Conservation (phyloP, 2,113 vertebrate species). For the Tenebrosternarchus preto region DNA sequence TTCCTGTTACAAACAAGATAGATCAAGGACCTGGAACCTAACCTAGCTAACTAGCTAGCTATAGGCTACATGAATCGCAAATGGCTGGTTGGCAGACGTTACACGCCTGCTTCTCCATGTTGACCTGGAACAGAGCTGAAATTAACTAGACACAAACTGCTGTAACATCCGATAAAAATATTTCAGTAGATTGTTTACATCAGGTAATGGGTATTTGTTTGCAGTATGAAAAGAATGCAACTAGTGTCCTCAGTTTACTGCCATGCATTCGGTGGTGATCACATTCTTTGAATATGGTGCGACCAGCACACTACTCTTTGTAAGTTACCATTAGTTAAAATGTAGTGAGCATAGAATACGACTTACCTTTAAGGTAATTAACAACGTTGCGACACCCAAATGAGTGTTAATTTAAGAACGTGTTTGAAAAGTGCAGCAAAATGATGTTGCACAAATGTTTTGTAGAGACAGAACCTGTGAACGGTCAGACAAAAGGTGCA, state of each 20-base stretch:
- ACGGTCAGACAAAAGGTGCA: conserved; percentile 53
- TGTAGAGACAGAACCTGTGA: background rate
- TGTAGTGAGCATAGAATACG: conserved; percentile 13
- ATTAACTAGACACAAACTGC: background rate
- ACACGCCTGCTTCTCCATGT: conserved; percentile 54
- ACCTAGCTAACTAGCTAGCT: conserved; percentile 17
- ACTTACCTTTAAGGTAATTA: conserved; percentile 45
- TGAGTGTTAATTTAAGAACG: background rate
- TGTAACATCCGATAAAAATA: background rate
- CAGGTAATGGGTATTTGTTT: background rate
- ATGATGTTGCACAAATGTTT: background rate
- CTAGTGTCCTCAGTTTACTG: background rate
- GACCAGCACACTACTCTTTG: background rate
- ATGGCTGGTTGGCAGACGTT: conserved; percentile 14
- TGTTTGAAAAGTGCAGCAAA: background rate
- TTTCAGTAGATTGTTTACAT: background rate
- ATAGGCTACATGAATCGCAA: background rate
- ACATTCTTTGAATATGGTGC: background rate
- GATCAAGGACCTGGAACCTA: background rate
- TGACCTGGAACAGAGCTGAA: conserved; percentile 46
- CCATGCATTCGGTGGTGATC: background rate
- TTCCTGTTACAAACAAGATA: background rate
- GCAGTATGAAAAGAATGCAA: background rate
- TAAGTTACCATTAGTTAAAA: conserved; percentile 18
- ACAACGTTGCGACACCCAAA: conserved; percentile 23